Conservation (phyloP, 2,888 invertebrate species). For the Urechis unicinctus region DNA sequence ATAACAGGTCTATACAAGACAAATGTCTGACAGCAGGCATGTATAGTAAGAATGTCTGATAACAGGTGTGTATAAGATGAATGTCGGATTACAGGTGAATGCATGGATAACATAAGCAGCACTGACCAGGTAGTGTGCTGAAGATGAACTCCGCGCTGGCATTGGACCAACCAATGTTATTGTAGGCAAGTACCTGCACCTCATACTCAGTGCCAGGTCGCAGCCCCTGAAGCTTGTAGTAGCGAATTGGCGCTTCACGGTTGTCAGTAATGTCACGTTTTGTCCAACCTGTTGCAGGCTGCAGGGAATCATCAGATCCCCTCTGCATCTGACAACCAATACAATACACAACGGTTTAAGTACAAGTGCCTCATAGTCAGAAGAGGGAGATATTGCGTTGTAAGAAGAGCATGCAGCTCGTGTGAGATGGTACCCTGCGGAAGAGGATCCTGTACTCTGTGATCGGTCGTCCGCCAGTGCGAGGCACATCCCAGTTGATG, state of each 20-base stretch:
- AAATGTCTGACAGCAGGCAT: too few species aligned
- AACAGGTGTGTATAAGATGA: too few species aligned
- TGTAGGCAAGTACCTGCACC: slow-evolving; percentile 17
- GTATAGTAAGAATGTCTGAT: too few species aligned
- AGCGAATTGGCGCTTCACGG: slow-evolving; percentile 10
- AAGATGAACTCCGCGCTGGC: too few species aligned
- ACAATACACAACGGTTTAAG: too few species aligned
- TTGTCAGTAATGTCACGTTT: slow-evolving; percentile 12
- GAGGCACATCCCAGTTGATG: slow-evolving; percentile 24
- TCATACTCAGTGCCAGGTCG: slow-evolving; percentile 16
- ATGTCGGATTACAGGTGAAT: too few species aligned
- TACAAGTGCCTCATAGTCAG: background rate
- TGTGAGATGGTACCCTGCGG: slow-evolving; percentile 18
- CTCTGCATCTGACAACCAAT: too few species aligned
- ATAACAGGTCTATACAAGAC: too few species aligned
- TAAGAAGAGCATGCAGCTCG: background rate
- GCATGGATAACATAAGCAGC: too few species aligned
- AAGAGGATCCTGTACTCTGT: slow-evolving; percentile 24
- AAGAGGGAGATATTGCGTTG: background rate
- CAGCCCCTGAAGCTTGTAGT: slow-evolving; percentile 17
- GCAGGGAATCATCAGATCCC: too few species aligned
- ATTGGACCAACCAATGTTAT: too few species aligned
- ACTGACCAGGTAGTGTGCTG: too few species aligned
- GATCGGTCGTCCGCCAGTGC: slow-evolving; percentile 26
- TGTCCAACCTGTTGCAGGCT: slow-evolving; percentile 16